These are phyloP conservation scores for Spisula subtruncata DNA, from an alignment of 2,888 invertebrate genomes.

Conservation along the genomic window DNA sequence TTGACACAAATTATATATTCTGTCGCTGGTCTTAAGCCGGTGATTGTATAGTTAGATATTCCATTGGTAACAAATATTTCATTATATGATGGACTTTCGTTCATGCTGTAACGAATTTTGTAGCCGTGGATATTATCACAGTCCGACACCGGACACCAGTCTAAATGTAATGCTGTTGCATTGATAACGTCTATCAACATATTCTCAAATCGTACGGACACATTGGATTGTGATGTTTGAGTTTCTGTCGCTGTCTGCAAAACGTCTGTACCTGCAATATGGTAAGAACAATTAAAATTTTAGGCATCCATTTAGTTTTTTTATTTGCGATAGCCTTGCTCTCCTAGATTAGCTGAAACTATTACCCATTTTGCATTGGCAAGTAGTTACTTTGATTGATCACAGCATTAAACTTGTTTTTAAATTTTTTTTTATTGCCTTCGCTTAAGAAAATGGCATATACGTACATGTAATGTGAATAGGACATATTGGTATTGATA, in stretches of 20 bases:
- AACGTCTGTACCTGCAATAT: neutral
- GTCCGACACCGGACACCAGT: conserved; percentile 58
- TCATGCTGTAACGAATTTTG: conserved; percentile 63
- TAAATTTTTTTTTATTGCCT: no score
- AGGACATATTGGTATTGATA: no score
- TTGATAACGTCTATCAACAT: conserved; percentile 62
- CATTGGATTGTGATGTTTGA: conserved; percentile 21
- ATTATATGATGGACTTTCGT: conserved; percentile 59
- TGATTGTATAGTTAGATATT: conserved; percentile 63
- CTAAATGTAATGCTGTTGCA: conserved; percentile 57
- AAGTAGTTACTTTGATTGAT: no score
- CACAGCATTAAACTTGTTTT: no score
- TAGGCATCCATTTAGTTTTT: neutral
- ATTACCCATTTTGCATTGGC: no score
- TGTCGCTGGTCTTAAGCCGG: conserved; percentile 58
- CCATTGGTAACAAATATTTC: conserved; percentile 64
- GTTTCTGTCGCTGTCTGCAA: conserved; percentile 28
- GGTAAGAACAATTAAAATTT: neutral
- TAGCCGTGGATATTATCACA: conserved; percentile 54
- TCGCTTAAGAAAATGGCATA: no score
- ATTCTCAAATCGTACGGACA: conserved; percentile 58
- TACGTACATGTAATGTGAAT: no score
- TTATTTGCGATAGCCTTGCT: neutral
- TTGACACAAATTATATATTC: conserved; percentile 61
- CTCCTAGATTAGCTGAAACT: no score